phyloP scores from a whole-genome alignment of 2,113 vertebrate species.

The Ornithorhynchus anatinus region DNA sequence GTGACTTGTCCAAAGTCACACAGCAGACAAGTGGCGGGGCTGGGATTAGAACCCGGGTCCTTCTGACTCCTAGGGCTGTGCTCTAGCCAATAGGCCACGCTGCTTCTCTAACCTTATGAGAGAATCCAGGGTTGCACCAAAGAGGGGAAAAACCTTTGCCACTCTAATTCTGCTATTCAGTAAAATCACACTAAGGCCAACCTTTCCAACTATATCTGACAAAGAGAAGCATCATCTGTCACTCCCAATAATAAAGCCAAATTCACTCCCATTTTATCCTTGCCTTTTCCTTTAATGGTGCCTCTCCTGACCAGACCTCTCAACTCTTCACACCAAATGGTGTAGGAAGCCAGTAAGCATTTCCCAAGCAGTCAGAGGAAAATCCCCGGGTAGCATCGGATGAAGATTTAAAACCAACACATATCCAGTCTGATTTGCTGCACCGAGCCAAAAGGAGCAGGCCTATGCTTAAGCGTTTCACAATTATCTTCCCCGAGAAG shows the following conservation, averaged over 20 bases:
- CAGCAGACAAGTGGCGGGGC: no score
- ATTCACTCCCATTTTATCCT: neutral
- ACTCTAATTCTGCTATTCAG: no score
- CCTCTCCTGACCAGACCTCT: neutral
- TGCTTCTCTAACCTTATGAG: no score
- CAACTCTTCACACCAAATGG: neutral
- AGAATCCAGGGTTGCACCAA: no score
- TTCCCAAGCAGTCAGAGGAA: fast-evolving
- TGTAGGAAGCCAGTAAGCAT: neutral
- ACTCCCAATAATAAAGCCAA: no score
- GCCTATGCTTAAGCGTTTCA: constrained; percentile 27
- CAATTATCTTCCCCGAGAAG: constrained; percentile 45
- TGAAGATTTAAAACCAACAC: neutral
- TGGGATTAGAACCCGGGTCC: no score
- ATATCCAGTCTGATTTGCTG: constrained; percentile 34
- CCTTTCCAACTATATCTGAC: no score
- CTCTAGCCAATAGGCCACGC: no score
- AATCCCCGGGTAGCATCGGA: neutral
- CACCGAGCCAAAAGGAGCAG: constrained; percentile 38
- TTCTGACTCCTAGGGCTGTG: no score
- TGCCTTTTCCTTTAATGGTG: neutral
- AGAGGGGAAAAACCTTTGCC: no score
- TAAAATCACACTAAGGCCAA: no score
- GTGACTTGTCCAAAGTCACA: no score
- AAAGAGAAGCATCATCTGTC: neutral